These are phyloP conservation scores for Hyphantria cunea DNA, from an alignment of 1,140 invertebrate species.

Conservation along the genomic window DNA sequence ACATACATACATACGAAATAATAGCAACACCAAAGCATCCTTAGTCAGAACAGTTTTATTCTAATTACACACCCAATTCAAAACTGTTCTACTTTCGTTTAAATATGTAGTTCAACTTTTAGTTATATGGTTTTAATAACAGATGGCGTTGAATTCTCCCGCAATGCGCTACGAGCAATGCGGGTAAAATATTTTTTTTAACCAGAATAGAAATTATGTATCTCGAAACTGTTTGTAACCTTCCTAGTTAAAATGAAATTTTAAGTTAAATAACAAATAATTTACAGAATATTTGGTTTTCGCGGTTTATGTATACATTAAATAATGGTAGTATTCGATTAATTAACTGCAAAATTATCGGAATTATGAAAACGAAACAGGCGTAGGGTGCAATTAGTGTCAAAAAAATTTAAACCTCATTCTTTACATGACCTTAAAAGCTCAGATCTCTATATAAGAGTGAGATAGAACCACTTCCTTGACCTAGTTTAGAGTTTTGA, in stretches of 20 bases:
- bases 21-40: too few relatives aligned
- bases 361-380: background rate
- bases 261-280: too few relatives aligned
- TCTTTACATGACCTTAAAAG: conserved; percentile 26
- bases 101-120: background rate
- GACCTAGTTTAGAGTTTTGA: conserved; percentile 33
- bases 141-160: background rate
- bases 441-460: conserved; percentile 22
- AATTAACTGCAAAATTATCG: too few relatives aligned
- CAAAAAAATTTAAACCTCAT: conserved; percentile 5
- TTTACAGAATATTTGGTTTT: too few relatives aligned
- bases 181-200: background rate
- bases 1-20: too few relatives aligned
- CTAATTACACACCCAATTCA: too few relatives aligned
- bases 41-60: too few relatives aligned
- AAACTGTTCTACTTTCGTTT: too few relatives aligned
- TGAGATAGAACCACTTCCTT: conserved; percentile 35
- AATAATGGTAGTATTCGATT: too few relatives aligned
- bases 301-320: too few relatives aligned
- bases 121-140: background rate
- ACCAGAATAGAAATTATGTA: background rate
- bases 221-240: background rate
- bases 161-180: conserved; percentile 1
- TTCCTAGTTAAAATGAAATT: background rate
- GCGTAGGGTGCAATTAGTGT: background rate